Evolutionary conservation across 2,113 vertebrate species (phyloP), one percentile per base, ranked within the genome.

Genomic region (Rhea pennata): DNA sequence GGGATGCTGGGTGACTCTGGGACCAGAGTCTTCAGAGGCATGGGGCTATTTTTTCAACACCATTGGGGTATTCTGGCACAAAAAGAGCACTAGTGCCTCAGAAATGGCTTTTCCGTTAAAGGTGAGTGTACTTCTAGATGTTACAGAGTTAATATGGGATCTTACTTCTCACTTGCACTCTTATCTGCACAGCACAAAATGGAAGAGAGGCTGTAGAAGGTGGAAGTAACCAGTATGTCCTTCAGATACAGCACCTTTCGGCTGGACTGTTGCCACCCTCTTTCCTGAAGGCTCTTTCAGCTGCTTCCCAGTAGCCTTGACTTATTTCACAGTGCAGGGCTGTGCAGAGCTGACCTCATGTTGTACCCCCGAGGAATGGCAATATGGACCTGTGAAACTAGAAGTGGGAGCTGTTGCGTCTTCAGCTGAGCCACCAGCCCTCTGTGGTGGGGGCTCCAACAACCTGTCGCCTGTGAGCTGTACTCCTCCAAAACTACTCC

Each of bases 261-360:
- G 10, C 13, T 89, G 44, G 65, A 74, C 31, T 83, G 80, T 36
- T 33, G 2, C 2, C 27, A 17, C 12, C 10, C 10, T 2, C 1
- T 1, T 17, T 87, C 29, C 39, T 51, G 46, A 42, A 61, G 36
- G 36, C 8, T 84, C 1, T 0, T 0, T 39, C 0, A 2, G 15
- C 65, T 71, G 27, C 62, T 71, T 85, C 65, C 16, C 9, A 9
- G 40, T 40, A 79, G 40, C 64, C 27, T 50, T 50, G 29, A 53
- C 0, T 2, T 58, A 6, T 12, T 93, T 88, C 54, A 59, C 24
- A 29, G 26, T 21, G 23, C 19, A 29, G 26, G 50, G 70, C 26
- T 53, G n/a, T 39, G 50, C 8, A 21, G n/a, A 40, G 70, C 71
- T 73, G 50, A 73, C 19, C 51, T 40, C 36, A 40, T 53, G 19